Base-by-base conservation (phyloP, 2,797 vertebrate genomes). In the Acomys russatus region DNA sequence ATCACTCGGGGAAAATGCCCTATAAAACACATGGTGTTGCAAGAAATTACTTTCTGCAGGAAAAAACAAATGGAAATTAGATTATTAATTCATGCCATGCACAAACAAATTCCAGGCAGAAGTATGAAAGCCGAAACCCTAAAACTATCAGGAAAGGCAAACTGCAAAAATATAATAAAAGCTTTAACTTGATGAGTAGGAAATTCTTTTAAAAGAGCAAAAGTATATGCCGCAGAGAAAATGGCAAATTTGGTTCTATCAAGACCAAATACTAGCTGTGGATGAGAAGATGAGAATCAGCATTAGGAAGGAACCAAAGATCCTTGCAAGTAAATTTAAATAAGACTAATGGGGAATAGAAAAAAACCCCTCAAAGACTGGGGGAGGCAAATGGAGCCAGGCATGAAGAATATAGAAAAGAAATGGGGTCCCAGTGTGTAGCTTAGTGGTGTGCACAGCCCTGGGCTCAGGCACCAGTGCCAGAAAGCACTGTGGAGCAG, bases 101-200 rank as follows among this genome's bases (percentile, higher is more conserved):
- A 68, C 54, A 91, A 95, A 68, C 28, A 68, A 71, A 90, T 96
- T 90, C 44, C 63, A 92, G 64, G 74, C 79, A 96, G 79, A 91
- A 94, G 86, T 61, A 33, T 78, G 68, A 90, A 95, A 97, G 95
- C 80, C 61, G 44, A 95, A 96, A 95, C 35, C 68, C 56, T 90
- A 88, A 92, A 92, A 44, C 38, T 68, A 87, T 18, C 15, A 79
- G 54, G 17, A 49, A 94, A 96, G 91, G 12, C 0, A 25, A 59
- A 9, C 68, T 76, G 59, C 35, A 87, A 92, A 83, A 90, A 88
- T 35, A 66, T 14, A 89, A 38, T 64, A 44, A 49, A 89, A 76
- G 79, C 33, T 17, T 88, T 33, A 91, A 93, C 30, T 80, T 92
- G 38, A 87, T 84, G 94, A 90, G 15, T 2, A 94, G 92, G 8